These are phyloP conservation scores for Tenthredo amoena DNA, from an alignment of 2,888 invertebrate genomes.

Conservation along the genomic window DNA sequence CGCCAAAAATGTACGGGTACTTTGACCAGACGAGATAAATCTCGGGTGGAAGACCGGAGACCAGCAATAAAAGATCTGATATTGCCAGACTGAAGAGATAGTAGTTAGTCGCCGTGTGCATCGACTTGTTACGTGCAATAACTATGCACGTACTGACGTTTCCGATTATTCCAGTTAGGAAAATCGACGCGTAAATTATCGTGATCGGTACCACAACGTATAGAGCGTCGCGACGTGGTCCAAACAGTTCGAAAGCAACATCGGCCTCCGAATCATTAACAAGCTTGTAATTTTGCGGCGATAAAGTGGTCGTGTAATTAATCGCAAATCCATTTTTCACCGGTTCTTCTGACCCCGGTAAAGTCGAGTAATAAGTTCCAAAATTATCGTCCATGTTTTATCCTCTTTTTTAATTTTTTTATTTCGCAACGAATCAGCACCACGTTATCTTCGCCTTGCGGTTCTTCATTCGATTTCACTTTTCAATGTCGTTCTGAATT, in stretches of 20 bases:
- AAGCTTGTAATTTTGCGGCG: not conserved
- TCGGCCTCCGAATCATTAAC: slow-evolving; percentile 2
- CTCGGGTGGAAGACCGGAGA: slow-evolving; percentile 82
- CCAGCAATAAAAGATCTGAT: slow-evolving; percentile 82
- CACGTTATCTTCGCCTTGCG: not conserved
- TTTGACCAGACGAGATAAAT: slow-evolving; percentile 79
- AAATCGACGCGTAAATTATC: slow-evolving; percentile 80
- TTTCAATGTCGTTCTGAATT: not conserved
- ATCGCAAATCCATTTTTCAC: not conserved
- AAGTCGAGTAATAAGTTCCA: not conserved
- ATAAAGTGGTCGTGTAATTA: not conserved
- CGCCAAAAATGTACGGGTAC: slow-evolving; percentile 80
- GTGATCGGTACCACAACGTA: slow-evolving; percentile 79
- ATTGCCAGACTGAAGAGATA: slow-evolving; percentile 84
- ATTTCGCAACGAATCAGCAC: not conserved
- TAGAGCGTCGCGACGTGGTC: slow-evolving; percentile 74
- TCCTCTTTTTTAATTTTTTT: not conserved
- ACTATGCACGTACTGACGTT: slow-evolving; percentile 84
- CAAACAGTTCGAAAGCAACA: slow-evolving; percentile 43
- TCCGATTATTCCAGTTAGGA: slow-evolving; percentile 82
- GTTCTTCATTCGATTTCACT: not conserved
- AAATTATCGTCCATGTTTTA: not conserved
- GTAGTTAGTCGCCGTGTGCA: slow-evolving; percentile 85
- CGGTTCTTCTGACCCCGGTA: not conserved
- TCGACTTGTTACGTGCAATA: slow-evolving; percentile 82